These are phyloP conservation scores for Dolichopus griseipennis DNA, from an alignment of 2,888 invertebrate species.

Conservation along the genomic window DNA sequence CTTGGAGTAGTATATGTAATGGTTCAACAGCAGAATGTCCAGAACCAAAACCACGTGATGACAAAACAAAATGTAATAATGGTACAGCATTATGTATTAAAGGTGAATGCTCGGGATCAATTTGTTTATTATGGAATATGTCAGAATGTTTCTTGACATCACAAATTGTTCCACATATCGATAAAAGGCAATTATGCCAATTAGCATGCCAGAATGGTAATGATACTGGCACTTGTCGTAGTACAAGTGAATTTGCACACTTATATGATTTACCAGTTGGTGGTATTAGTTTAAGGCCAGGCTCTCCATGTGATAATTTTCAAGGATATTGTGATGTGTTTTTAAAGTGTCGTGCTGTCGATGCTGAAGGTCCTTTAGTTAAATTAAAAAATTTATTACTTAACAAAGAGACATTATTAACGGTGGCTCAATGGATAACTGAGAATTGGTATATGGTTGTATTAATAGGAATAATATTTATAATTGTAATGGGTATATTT, in stretches of 20 bases:
- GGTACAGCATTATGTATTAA: slow-evolving; percentile 77
- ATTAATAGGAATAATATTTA: slow-evolving; percentile 80
- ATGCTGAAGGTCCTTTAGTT: slow-evolving; percentile 96
- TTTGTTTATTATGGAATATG: slow-evolving; percentile 90
- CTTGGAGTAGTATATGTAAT: slow-evolving; percentile 77
- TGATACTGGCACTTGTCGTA: slow-evolving; percentile 62
- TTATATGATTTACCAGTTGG: slow-evolving; percentile 63
- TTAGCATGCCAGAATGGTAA: slow-evolving; percentile 90
- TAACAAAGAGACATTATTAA: slow-evolving; percentile 78
- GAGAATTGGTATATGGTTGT: slow-evolving; percentile 95
- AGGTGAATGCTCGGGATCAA: slow-evolving; percentile 91
- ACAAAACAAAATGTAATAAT: slow-evolving; percentile 93
- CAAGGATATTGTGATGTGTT: slow-evolving; percentile 99
- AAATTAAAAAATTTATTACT: slow-evolving; percentile 91
- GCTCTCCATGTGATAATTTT: slow-evolving; percentile 98
- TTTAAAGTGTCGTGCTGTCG: slow-evolving; percentile 94
- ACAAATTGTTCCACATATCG: slow-evolving; percentile 60
- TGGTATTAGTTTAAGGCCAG: slow-evolving; percentile 82
- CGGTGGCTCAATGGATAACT: slow-evolving; percentile 88
- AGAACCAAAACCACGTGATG: slow-evolving; percentile 64
- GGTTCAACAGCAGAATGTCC: slow-evolving; percentile 85
- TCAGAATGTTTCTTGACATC: slow-evolving; percentile 91
- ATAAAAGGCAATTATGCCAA: slow-evolving; percentile 85
- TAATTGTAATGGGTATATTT: slow-evolving; percentile 94
- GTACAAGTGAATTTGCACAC: slow-evolving; percentile 78